Evolutionary conservation across 2,113 vertebrate species (phyloP), one percentile per base, ranked within the genome.

Genomic region (Oceanites oceanicus): DNA sequence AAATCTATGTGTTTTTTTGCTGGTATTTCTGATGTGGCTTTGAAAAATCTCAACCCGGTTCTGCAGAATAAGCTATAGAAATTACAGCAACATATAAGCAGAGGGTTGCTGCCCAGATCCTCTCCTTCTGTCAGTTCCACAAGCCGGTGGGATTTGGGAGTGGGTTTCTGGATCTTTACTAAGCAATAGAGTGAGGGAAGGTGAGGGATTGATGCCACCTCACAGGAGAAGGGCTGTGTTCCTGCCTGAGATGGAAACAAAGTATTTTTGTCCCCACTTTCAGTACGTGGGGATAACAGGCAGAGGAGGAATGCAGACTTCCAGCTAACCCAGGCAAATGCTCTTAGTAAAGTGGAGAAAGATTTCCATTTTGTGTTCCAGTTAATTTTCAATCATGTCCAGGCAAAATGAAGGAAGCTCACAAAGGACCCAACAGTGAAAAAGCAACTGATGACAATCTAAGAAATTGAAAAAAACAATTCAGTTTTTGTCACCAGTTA

Each of bases 391-490:
- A 87, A 0, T 78, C 63, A 40, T 29, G 49, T 61, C 62, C 53
- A 67, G 52, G 29, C 74, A 78, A 93, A 94, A 91, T 49, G 55
- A 86, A 87, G 49, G 52, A 72, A 82, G 22, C 26, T 45, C 18
- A 23, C 36, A 30, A 49, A 67, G 53, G 25, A 75, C n/a, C 4
- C 22, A 61, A 30, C 11, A 22, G 68, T 47, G 58, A 78, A 88
- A 91, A 90, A 92, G 13, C 68, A 78, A 67, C 68, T 59, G 83
- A 94, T 96, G 93, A 44, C 47, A 93, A 94, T 93, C 83, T 80
- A 82, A 77, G 62, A 81, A 97, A 93, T n/a, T 77, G 49, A 73
- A 94, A 94, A 95, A 90, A 94, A 45, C 36, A 65, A 11, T 95
- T 86, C 22, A 10, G 8, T 89, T 90, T 91, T 79, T 90, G n/a